phyloP scores from a whole-genome alignment of 2,113 vertebrate species.

The Gallinago undulata region DNA sequence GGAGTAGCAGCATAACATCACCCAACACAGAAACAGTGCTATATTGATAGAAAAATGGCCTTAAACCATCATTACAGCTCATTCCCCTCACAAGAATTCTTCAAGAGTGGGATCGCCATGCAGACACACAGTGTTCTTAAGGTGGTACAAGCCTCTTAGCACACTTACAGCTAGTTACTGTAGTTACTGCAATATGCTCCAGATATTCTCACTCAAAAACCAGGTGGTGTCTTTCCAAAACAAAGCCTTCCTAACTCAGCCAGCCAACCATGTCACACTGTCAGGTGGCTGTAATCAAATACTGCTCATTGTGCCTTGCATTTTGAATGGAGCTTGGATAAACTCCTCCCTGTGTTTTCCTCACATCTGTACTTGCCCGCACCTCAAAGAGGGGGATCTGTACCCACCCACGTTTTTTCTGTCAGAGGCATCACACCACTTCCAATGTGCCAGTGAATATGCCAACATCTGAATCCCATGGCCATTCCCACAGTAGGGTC shows the following conservation, averaged over 20 bases:
- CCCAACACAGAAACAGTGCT: not conserved
- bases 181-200: not conserved
- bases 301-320: not conserved
- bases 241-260: not conserved
- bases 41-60: not conserved
- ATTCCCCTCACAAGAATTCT: not conserved
- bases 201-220: constrained; percentile 2
- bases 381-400: not conserved
- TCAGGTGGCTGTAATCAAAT: constrained; percentile 3
- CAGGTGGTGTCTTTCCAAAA: constrained; percentile 13
- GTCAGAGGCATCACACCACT: not conserved
- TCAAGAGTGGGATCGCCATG: not conserved
- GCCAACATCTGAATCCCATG: not conserved
- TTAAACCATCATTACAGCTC: not conserved
- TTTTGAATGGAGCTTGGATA: not conserved
- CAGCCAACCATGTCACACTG: not conserved
- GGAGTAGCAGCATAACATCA: not conserved
- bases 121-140: not conserved
- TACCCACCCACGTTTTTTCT: not conserved
- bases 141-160: not conserved
- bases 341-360: not conserved
- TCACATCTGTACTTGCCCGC: not conserved
- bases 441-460: not conserved
- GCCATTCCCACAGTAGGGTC: not conserved
- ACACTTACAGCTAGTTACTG: not conserved